Evolutionary conservation across 2,888 invertebrate species (phyloP), one percentile per base, ranked within the genome.

Genomic region (Thecocarcelia acutangulata): DNA sequence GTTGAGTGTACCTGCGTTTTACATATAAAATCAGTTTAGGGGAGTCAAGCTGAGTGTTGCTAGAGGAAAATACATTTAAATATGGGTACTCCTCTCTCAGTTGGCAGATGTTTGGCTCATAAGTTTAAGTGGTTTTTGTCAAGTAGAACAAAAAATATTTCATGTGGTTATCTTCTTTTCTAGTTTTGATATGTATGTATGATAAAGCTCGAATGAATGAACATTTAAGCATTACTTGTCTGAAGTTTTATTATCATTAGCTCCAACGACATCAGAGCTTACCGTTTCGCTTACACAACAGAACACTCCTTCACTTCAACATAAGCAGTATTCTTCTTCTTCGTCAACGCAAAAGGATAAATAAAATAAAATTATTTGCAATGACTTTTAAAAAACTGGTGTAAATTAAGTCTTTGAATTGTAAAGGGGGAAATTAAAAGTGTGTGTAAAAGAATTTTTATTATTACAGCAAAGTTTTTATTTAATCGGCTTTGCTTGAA

Each of bases 91-190:
- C 52, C 13, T 12, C 33, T 8, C 17, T 8, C 42, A 33, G 40
- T 1, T 15, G 15, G 37, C 37, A 76, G 54, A 21, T 61, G 61
- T 46, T 17, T 58, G 59, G 68, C 15, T 61, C 33, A 54, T 54
- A 61, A 48, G 56, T 46, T 74, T 48, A 58, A 75, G 61, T 70
- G 46, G 54, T 44, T 42, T 33, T 3, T 13, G 3, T 13, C 4
- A 33, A 44, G 1, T 13, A 48, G 15, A 46, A 63, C 11, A 63
- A 44, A 66, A 69, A 69, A 17, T 24, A 56, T 61, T 63, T 48
- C 21, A 28, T 77, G 69, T 63, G 69, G 77, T 69, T 69, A 54
- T 48, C 19, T 28, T 50, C 17, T 19, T 48, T 58, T 64, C 33
- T 46, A 40, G 6, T 50, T 37, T 50, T 52, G 33, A 12, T 19